Evolutionary conservation across 2,113 vertebrate genomes (phyloP), one percentile per base, ranked within the genome.

Genomic region (Eudyptes chrysolophus): DNA sequence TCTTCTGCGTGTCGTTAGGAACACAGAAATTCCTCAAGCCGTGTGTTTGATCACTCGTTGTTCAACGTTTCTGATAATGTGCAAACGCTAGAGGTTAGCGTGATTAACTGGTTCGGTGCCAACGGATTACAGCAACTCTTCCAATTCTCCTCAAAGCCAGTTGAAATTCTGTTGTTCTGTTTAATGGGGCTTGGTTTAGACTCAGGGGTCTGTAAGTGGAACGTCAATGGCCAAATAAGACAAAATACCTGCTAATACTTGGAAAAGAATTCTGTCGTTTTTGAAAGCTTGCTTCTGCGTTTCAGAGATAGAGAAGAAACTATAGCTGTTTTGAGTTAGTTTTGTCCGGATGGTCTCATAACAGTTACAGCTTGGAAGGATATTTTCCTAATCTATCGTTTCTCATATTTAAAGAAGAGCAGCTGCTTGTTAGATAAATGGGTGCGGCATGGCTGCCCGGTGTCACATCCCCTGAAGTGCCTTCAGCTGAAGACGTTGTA

Each of bases 171-270:
- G 2, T 29, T 68, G 8, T 55, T 46, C 34, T 65, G 12, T 72
- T 83, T 62, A 38, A 16, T 25, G 20, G 13, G 27, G 13, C 12
- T 91, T 87, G 14, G 15, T 80, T 87, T 89, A 78, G 65, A 34
- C 42, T 70, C 27, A 15, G 2, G 6, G 6, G 7, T 86, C 51
- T 0, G 0, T 44, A 60, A 78, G 15, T 51, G 22, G 48, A 60
- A 60, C 9, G n/a, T 64, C 29, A 52, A 0, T 40, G 40, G 70
- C 44, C 36, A 58, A 87, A 42, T 52, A 32, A 69, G 34, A 48
- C 64, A 66, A 77, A 92, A 81, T 52, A 46, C 15, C 10, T 68
- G 14, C 24, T 80, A 68, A 29, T 66, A 51, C 16, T n/a, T 81
- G 76, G 32, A 44, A 91, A 91, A 58, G 18, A 51, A 27, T 90